These are phyloP conservation scores for Chouioia cunea DNA, from an alignment of 2,888 invertebrate genomes.

Conservation along the genomic window DNA sequence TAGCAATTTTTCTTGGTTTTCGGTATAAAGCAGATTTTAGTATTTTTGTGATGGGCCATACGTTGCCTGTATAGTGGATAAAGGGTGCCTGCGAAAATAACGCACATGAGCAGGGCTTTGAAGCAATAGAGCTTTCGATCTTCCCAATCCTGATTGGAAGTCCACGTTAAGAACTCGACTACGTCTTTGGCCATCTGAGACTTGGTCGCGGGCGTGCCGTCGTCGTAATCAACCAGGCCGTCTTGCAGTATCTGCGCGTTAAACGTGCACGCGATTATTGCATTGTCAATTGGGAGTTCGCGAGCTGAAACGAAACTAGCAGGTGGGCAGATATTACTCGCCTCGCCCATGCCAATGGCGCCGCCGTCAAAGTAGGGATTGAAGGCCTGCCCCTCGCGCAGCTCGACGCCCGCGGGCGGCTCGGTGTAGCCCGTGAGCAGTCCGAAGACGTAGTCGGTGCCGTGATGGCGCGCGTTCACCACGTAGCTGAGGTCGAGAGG, in stretches of 20 bases:
- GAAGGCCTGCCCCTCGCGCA: constrained; percentile 92
- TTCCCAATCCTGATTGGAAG: constrained; percentile 91
- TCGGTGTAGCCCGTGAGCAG: constrained; percentile 92
- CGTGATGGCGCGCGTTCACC: constrained; percentile 79
- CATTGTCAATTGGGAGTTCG: too few species aligned
- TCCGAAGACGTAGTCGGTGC: constrained; percentile 94
- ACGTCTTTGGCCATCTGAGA: constrained; percentile 98
- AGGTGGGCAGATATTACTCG: constrained; percentile 58
- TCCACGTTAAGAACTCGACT: constrained; percentile 91
- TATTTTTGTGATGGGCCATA: constrained; percentile 83
- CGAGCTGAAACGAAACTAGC: too few species aligned
- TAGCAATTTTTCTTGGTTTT: constrained; percentile 50
- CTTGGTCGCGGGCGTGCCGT: constrained; percentile 91
- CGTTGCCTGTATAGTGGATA: constrained; percentile 88
- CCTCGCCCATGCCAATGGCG: constrained; percentile 92
- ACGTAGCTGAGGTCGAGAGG: constrained; percentile 96
- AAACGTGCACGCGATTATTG: neutral
- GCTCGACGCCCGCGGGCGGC: constrained; percentile 89
- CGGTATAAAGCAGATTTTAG: constrained; percentile 85
- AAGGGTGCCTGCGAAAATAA: constrained; percentile 73
- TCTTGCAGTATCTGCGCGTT: constrained; percentile 53
- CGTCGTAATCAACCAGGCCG: constrained; percentile 79
- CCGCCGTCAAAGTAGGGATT: constrained; percentile 99
- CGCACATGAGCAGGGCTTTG: constrained; percentile 79
- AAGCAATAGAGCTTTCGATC: constrained; percentile 84